phyloP scores from a whole-genome alignment of 2,113 vertebrate genomes.

The Daubentonia madagascariensis region DNA sequence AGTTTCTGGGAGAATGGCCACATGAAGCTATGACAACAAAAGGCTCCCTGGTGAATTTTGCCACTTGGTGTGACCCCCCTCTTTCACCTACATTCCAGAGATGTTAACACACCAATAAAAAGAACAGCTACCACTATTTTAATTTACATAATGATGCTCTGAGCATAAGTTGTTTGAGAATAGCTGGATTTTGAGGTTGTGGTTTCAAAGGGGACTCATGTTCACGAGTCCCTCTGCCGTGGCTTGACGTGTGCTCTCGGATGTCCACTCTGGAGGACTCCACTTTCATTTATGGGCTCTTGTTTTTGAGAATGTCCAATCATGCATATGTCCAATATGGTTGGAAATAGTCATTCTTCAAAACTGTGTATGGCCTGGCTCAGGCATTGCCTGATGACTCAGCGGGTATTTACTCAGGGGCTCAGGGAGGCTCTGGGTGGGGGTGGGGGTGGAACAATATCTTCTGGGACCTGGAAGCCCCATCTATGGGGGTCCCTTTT shows the following conservation, averaged over 20 bases:
- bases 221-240: background rate
- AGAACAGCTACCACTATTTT: background rate
- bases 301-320: background rate
- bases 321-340: background rate
- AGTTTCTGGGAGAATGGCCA: conserved; percentile 1
- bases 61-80: background rate
- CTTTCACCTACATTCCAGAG: conserved; percentile 37
- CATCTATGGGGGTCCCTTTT: background rate
- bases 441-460: fast-evolving
- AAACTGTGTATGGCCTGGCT: background rate
- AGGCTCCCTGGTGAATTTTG: background rate
- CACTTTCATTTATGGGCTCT: background rate
- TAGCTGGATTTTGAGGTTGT: background rate
- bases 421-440: background rate
- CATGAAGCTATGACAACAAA: background rate
- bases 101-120: background rate
- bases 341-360: background rate
- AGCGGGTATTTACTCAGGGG: background rate
- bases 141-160: background rate
- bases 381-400: background rate
- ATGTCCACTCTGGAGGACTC: background rate
- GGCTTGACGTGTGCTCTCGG: fast-evolving
- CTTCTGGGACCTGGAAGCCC: background rate
- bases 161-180: background rate
- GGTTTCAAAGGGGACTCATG: background rate